Conservation (phyloP, 30 jellyfish, hydroid and myxozoan genomes). For the Haliclystus octoradiatus region DNA sequence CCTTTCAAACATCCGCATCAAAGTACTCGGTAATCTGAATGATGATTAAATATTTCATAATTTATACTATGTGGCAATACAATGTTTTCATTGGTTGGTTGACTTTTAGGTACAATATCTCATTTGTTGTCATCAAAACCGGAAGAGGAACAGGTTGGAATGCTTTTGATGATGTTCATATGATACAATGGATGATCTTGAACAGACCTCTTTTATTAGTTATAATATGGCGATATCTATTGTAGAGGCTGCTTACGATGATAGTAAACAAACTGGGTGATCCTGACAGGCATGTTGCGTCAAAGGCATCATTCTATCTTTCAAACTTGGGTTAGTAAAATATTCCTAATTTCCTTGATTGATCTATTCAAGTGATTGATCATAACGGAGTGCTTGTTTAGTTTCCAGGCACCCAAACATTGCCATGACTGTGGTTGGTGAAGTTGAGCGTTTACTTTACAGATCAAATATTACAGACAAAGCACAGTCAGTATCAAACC, state of each 20-base stretch:
- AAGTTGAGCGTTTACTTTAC: conserved; percentile 72
- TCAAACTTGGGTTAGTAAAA: conserved; percentile 60
- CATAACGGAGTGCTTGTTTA: too few relatives aligned
- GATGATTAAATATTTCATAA: not conserved
- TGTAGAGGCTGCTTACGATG: conserved; percentile 47
- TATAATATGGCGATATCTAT: too few relatives aligned
- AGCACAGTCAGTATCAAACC: conserved; percentile 77
- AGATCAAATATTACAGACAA: conserved; percentile 69
- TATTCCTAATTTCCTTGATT: not conserved
- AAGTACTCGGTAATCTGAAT: conserved; percentile 47
- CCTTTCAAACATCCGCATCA: conserved; percentile 60
- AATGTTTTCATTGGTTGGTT: not conserved
- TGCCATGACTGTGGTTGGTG: conserved; percentile 63
- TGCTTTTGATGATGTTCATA: too few relatives aligned
- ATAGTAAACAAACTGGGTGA: conserved; percentile 93
- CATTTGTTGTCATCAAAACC: conserved; percentile 77
- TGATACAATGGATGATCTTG: too few relatives aligned
- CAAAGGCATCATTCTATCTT: conserved; percentile 59
- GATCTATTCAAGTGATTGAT: too few relatives aligned
- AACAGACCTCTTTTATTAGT: too few relatives aligned
- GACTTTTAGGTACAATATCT: conserved; percentile 48
- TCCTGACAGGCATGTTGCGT: conserved; percentile 83
- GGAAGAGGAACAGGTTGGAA: conserved; percentile 76
- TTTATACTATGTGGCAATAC: too few relatives aligned
- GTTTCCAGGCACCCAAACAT: conserved; percentile 88